Conservation (phyloP, 1,140 invertebrate genomes). For the Drosophila bifasciata region DNA sequence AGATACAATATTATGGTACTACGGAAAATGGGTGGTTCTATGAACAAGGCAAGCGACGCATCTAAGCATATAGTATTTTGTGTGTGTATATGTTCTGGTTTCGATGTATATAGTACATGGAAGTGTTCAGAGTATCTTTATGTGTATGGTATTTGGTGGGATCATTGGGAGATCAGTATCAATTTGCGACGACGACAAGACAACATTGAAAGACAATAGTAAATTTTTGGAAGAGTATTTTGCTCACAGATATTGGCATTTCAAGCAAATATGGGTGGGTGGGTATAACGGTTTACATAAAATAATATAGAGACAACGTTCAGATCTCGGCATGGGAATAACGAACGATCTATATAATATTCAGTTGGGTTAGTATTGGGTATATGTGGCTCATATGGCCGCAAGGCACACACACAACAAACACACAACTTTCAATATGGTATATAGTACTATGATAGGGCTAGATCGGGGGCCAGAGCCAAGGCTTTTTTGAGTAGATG, state of each 20-base stretch:
- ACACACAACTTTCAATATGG: slow-evolving; percentile 26
- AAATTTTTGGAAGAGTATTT: slow-evolving; percentile 27
- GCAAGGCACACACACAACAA: slow-evolving; percentile 64
- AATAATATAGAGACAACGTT: slow-evolving; percentile 39
- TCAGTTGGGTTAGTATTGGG: slow-evolving; percentile 34
- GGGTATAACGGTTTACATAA: slow-evolving; percentile 5
- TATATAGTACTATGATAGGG: slow-evolving; percentile 25
- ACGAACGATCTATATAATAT: slow-evolving; percentile 4
- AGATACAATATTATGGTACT: slow-evolving; percentile 17
- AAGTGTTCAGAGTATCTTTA: slow-evolving; percentile 47
- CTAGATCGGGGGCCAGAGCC: slow-evolving; percentile 52
- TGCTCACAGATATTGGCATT: slow-evolving; percentile 26
- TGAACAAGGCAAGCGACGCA: slow-evolving; percentile 47
- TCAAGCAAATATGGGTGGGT: slow-evolving; percentile 36
- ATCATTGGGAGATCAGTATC: background rate
- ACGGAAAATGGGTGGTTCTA: slow-evolving; percentile 41
- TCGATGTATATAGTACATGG: slow-evolving; percentile 19
- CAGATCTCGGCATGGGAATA: slow-evolving; percentile 18
- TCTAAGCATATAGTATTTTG: slow-evolving; percentile 48
- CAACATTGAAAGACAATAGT: slow-evolving; percentile 65
- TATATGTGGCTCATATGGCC: slow-evolving; percentile 49
- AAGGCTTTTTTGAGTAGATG: slow-evolving; percentile 66
- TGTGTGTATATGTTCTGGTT: slow-evolving; percentile 4
- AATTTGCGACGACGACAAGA: slow-evolving; percentile 53
- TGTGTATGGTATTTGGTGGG: slow-evolving; percentile 15